Evolutionary conservation across 2,888 invertebrate species (phyloP).

Genomic region (Fissipunctia ypsillon): DNA sequence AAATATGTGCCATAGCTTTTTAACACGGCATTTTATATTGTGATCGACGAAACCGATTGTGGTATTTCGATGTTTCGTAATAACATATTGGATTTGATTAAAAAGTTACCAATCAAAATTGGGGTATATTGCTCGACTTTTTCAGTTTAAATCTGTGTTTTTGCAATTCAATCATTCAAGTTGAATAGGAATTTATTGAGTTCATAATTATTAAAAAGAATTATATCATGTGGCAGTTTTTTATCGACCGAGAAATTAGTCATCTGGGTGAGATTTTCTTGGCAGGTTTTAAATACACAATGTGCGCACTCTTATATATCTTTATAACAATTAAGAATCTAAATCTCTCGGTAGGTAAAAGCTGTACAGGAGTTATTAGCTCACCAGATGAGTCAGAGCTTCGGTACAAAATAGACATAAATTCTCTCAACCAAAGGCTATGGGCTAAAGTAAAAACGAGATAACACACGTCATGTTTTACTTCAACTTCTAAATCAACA

Average conservation of each 20-base stretch:
- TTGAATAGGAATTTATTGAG: background rate
- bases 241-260: conserved; percentile 32
- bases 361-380: conserved; percentile 1
- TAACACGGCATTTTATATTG: conserved; percentile 55
- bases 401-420: conserved; percentile 23
- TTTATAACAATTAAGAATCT: conserved; percentile 35
- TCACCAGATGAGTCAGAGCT: conserved; percentile 30
- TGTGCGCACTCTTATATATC: conserved; percentile 36
- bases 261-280: conserved; percentile 45
- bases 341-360: conserved; percentile 23
- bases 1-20: conserved; percentile 69
- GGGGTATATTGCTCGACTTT: background rate
- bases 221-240: conserved; percentile 31
- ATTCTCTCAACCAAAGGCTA: conserved; percentile 10
- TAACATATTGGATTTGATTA: conserved; percentile 37
- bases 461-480: conserved; percentile 35
- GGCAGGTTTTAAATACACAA: conserved; percentile 35
- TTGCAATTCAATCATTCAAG: background rate
- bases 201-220: conserved; percentile 8
- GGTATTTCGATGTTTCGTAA: conserved; percentile 50
- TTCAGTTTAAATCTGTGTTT: conserved; percentile 12
- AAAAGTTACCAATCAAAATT: conserved; percentile 34
- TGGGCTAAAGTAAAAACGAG: conserved; percentile 22
- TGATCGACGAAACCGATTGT: conserved; percentile 50
- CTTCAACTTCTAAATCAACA: conserved; percentile 30